Evolutionary conservation across 2,888 invertebrate species (phyloP), one percentile per base, ranked within the genome.

Genomic region (Synanthedon formicaeformis): DNA sequence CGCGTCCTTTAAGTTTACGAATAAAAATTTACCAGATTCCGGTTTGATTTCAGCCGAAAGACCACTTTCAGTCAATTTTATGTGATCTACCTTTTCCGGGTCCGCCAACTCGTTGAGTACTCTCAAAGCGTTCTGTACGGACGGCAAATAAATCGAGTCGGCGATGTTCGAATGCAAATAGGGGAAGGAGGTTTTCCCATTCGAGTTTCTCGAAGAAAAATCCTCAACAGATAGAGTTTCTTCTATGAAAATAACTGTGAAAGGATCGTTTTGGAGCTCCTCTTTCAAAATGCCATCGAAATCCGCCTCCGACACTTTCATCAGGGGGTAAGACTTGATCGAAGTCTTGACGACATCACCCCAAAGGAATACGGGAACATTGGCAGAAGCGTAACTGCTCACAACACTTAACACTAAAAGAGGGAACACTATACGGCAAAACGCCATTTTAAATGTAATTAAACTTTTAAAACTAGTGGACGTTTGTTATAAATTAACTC

Each of bases 311-410:
- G 74, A 60, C 1, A 81, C 64, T 52, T 69, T 75, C 8, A 64
- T 57, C 3, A 90, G 58, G 0, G 87, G 83, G 54, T 78, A 78
- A 0, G 77, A 63, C 55, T 71, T 68, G 11, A 64, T 51, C 1
- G 73, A 65, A 52, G 62, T 58, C 49, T 66, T 67, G 8, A 67
- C 64, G 52, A 81, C 57, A 57, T 86, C 79, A 40, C 89, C 90
- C 91, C 91, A 92, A 56, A 92, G 61, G 58, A 89, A 84, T 50
- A 90, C 90, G 58, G 92, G 91, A 45, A 90, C 89, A 58, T 84
- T 78, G 54, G 81, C 83, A 40, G 81, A 70, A 59, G 64, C 70
- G 60, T 66, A 69, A 66, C 71, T 67, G 58, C 67, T 69, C 58
- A 75, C 67, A 60, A 78, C 74, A 78, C 80, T 75, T 76, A 86